Evolutionary conservation across 2,888 invertebrate species (phyloP).

Genomic region (Campoplex nolae): DNA sequence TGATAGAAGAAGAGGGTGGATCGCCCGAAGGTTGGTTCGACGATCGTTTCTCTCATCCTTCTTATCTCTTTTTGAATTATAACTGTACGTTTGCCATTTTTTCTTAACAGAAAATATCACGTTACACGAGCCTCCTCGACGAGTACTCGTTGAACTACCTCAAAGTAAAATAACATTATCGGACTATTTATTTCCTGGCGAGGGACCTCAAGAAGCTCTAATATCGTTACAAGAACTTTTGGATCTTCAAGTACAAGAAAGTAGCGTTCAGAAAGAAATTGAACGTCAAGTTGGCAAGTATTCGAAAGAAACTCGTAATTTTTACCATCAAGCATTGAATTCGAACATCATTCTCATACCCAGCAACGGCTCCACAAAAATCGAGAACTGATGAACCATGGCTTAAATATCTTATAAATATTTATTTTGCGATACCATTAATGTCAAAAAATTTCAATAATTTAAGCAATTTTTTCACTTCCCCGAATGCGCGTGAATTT

Average conservation of each 20-base stretch:
- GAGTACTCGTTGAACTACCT: constrained; percentile 92
- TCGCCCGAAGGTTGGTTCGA: constrained; percentile 88
- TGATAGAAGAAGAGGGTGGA: constrained; percentile 92
- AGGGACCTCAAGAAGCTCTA: constrained; percentile 92
- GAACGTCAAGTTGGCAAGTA: constrained; percentile 92
- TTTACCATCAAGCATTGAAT: not conserved
- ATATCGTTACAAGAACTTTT: constrained; percentile 93
- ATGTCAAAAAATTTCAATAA: too few species aligned
- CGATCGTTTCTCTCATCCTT: not conserved
- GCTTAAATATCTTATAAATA: not conserved
- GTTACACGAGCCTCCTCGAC: constrained; percentile 94
- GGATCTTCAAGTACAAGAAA: constrained; percentile 90
- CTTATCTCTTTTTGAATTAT: not conserved
- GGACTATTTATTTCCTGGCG: constrained; percentile 96
- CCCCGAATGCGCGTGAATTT: too few species aligned
- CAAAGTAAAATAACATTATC: constrained; percentile 89
- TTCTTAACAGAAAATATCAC: constrained; percentile 89
- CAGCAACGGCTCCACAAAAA: not conserved
- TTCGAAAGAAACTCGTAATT: not conserved
- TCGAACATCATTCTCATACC: not conserved
- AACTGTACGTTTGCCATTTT: not conserved
- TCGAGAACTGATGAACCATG: not conserved
- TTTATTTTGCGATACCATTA: not conserved
- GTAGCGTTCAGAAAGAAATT: constrained; percentile 89
- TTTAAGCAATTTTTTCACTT: too few species aligned